Evolutionary conservation across 2,888 invertebrate genomes (phyloP).

Genomic region (Acanthococcus lagerstroemiae): DNA sequence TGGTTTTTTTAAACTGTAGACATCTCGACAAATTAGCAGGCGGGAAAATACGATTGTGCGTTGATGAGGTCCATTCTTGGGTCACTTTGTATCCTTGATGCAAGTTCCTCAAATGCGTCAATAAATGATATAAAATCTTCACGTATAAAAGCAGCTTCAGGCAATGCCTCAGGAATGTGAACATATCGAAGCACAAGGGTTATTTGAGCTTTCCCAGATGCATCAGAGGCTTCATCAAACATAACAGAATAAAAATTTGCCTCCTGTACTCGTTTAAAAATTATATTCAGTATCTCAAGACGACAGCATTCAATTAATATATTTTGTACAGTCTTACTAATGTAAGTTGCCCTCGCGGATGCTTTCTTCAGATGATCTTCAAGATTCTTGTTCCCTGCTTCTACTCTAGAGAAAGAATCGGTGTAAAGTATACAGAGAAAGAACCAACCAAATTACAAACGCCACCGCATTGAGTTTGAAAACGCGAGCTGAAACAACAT

Average conservation of each 20-base stretch:
- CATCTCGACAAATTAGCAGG: no score
- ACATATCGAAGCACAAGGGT: neutral
- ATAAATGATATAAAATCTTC: neutral
- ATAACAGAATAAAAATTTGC: neutral
- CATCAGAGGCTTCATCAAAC: neutral
- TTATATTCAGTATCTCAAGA: neutral
- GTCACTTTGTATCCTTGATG: neutral
- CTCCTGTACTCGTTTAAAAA: neutral
- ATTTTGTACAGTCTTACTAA: neutral
- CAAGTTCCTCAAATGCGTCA: neutral
- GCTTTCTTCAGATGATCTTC: neutral
- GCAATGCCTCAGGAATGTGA: neutral
- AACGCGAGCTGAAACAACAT: no score
- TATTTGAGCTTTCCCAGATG: neutral
- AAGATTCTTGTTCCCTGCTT: neutral
- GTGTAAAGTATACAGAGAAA: no score
- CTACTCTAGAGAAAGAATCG: neutral
- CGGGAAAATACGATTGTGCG: no score
- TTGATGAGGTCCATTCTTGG: neutral
- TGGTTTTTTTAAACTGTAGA: no score
- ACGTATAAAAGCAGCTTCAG: neutral
- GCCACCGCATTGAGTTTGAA: no score
- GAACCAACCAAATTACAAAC: no score
- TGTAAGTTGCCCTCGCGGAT: neutral
- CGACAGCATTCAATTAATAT: neutral